phyloP scores from a whole-genome alignment of 2,113 vertebrate genomes.

The Passer montanus region DNA sequence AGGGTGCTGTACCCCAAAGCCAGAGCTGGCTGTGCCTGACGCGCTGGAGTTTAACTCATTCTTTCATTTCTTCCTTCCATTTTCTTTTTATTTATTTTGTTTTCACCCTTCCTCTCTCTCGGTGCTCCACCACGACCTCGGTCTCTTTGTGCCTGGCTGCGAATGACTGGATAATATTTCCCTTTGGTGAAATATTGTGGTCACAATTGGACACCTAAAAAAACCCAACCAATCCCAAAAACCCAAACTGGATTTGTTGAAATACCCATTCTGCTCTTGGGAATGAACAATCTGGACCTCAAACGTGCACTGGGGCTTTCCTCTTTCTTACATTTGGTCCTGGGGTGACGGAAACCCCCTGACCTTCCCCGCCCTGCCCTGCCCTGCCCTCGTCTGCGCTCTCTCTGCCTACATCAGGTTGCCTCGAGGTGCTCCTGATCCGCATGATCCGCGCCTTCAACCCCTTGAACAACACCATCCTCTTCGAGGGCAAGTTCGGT shows the following conservation, averaged over 20 bases:
- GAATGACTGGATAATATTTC: background rate
- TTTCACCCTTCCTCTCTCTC: background rate
- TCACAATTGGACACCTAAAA: background rate
- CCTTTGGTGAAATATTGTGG: background rate
- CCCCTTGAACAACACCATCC: slow-evolving; percentile 85
- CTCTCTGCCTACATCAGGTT: slow-evolving; percentile 76
- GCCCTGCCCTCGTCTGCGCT: slow-evolving; percentile 39
- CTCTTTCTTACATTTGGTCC: background rate
- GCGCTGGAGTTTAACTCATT: background rate
- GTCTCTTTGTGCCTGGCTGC: background rate
- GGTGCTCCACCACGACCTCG: background rate
- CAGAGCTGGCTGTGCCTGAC: background rate
- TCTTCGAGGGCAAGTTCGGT: slow-evolving; percentile 88
- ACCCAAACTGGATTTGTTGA: background rate
- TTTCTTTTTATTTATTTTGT: slow-evolving; percentile 29
- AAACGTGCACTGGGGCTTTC: background rate
- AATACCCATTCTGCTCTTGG: background rate
- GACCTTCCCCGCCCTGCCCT: slow-evolving; percentile 30
- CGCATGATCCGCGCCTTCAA: slow-evolving; percentile 89
- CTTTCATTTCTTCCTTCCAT: slow-evolving; percentile 49
- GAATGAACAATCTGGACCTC: slow-evolving; percentile 10
- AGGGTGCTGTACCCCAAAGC: background rate
- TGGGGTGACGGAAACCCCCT: slow-evolving; percentile 23
- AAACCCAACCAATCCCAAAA: background rate
- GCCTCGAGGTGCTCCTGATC: slow-evolving; percentile 89